Evolutionary conservation across 2,113 vertebrate genomes (phyloP).

Genomic region (Oenanthe melanoleuca): DNA sequence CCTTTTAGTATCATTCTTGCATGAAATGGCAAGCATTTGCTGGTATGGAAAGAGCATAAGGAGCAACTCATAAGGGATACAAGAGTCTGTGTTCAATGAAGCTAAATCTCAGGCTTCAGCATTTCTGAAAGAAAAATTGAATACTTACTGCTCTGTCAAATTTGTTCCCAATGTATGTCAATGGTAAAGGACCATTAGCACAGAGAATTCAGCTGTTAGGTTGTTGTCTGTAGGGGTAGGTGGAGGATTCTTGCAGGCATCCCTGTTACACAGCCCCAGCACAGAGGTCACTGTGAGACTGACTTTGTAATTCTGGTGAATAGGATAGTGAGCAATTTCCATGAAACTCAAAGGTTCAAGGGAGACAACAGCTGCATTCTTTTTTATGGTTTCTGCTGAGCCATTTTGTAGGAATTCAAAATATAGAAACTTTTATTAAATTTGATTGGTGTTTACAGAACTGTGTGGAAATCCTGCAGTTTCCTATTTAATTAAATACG

Average conservation of each 20-base stretch:
- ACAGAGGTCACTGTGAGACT: not conserved
- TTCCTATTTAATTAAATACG: not conserved
- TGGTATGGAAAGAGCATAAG: not conserved
- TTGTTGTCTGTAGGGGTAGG: not conserved
- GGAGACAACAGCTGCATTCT: not conserved
- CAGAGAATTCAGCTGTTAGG: not conserved
- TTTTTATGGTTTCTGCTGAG: not conserved
- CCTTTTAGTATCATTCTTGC: not conserved
- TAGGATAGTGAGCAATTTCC: not conserved
- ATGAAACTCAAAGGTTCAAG: not conserved
- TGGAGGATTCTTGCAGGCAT: not conserved
- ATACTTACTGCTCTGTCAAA: not conserved
- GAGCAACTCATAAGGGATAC: not conserved
- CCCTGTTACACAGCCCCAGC: not conserved
- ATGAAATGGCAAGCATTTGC: not conserved
- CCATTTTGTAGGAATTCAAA: not conserved
- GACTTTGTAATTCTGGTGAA: not conserved
- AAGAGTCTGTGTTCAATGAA: not conserved
- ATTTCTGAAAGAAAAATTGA: not conserved
- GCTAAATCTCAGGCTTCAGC: not conserved
- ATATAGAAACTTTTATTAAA: not conserved
- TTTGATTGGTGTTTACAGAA: not conserved
- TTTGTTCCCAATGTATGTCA: fast-evolving
- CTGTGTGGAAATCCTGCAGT: not conserved
- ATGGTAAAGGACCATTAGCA: not conserved